These are phyloP conservation scores for Pantherophis vulpinus DNA, from an alignment of 2,797 vertebrate genomes.

Conservation along the genomic window DNA sequence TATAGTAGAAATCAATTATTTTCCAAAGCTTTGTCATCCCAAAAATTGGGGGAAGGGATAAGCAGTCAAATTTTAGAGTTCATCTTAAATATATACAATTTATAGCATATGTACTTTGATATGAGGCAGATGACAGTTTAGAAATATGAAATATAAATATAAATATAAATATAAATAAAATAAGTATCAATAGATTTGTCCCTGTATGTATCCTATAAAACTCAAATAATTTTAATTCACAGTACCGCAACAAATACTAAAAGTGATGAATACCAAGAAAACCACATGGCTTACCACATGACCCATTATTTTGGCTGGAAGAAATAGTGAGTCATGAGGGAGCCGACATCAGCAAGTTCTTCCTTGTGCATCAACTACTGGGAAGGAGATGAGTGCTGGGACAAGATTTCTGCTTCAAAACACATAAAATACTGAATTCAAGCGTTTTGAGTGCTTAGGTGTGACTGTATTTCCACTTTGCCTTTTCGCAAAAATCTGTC, in stretches of 20 bases:
- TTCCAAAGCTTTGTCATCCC: neutral
- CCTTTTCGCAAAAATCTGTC: neutral
- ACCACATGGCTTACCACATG: neutral
- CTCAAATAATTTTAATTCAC: neutral
- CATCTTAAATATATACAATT: neutral
- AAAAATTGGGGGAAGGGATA: no score
- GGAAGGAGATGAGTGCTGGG: neutral
- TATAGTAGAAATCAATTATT: neutral
- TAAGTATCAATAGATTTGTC: neutral
- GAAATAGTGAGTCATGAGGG: neutral
- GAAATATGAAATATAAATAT: neutral
- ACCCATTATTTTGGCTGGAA: no score
- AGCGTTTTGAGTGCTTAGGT: neutral
- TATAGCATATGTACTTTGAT: neutral
- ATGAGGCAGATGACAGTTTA: neutral
- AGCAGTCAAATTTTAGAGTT: neutral
- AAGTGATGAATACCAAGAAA: neutral
- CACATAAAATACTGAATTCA: neutral
- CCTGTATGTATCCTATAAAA: neutral
- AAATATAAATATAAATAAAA: neutral
- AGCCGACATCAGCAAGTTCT: neutral
- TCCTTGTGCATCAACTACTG: neutral
- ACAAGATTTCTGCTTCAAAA: neutral
- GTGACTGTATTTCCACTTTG: neutral
- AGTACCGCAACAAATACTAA: neutral